Conservation (phyloP, 1,140 invertebrate species). For the Heliconius nattereri region DNA sequence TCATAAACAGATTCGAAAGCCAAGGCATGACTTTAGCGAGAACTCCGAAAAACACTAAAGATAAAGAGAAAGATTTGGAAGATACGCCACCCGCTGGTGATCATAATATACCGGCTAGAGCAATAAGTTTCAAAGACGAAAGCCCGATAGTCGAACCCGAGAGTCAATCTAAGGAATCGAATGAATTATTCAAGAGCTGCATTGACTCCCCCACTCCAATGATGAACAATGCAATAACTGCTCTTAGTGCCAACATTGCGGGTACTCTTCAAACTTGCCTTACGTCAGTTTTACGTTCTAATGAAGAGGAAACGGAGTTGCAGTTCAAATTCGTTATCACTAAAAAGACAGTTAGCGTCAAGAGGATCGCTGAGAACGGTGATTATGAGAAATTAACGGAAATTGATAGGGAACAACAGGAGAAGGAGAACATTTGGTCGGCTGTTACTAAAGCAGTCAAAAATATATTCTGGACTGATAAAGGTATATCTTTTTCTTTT, state of each 20-base stretch:
- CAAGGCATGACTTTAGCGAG: constrained; percentile 54
- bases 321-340: constrained; percentile 79
- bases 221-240: constrained; percentile 60
- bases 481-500: constrained; percentile 43
- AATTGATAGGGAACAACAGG: constrained; percentile 49
- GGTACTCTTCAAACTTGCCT: constrained; percentile 72
- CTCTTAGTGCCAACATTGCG: constrained; percentile 69
- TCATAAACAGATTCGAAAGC: constrained; percentile 76
- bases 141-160: constrained; percentile 58
- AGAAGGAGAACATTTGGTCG: constrained; percentile 74
- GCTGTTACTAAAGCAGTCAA: constrained; percentile 68
- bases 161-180: constrained; percentile 57
- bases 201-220: constrained; percentile 51
- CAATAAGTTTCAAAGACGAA: constrained; percentile 77
- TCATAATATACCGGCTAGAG: constrained; percentile 67
- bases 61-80: constrained; percentile 50
- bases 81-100: constrained; percentile 65
- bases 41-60: constrained; percentile 54
- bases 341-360: constrained; percentile 71
- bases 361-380: constrained; percentile 55
- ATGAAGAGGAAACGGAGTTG: constrained; percentile 76
- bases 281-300: constrained; percentile 58
- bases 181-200: constrained; percentile 69
- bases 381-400: constrained; percentile 50
- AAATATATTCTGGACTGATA: constrained; percentile 71